Percentiles rank a stretch among this genome's conserved stretches.
Evolutionary conservation across 2,888 invertebrate species (phyloP).

Genomic region (Tetrapedia diversipes): DNA sequence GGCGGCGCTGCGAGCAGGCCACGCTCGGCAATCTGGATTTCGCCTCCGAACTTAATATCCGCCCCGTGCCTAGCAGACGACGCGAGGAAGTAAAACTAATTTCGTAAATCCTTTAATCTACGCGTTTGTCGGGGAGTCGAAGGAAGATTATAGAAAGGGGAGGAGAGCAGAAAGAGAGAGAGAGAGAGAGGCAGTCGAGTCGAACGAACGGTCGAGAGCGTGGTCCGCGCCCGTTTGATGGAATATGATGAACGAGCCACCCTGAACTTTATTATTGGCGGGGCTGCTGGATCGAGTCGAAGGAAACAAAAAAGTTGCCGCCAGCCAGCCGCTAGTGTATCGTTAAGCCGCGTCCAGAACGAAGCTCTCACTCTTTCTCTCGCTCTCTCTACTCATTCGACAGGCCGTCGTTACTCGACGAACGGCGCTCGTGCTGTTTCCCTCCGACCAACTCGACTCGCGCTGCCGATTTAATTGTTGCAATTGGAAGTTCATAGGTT

Average conservation of each 20-base stretch:
- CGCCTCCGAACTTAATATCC: constrained; percentile 68
- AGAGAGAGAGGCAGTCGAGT: constrained; percentile 50
- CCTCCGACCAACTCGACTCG: constrained; percentile 12
- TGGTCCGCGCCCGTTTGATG: constrained; percentile 71
- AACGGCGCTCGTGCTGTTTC: constrained; percentile 16
- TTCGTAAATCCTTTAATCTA: constrained; percentile 75
- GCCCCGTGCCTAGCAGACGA: constrained; percentile 64
- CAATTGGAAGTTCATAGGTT: constrained; percentile 38
- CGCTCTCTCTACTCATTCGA: constrained; percentile 10
- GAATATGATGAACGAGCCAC: constrained; percentile 79
- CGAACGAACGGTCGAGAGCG: constrained; percentile 62
- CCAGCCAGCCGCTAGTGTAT: constrained; percentile 39
- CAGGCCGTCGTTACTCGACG: constrained; percentile 38
- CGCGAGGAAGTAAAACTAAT: constrained; percentile 74
- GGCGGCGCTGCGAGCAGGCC: constrained; percentile 19
- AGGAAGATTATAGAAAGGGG: constrained; percentile 49
- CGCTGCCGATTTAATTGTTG: constrained; percentile 34
- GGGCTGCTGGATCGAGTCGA: constrained; percentile 59
- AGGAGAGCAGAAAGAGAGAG: not conserved
- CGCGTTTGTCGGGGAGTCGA: constrained; percentile 66
- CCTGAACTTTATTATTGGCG: constrained; percentile 71
- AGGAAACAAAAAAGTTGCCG: constrained; percentile 37
- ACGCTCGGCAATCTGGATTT: constrained; percentile 60
- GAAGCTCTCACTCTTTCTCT: constrained; percentile 3
- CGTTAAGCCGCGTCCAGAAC: constrained; percentile 45